A percentile compares a stretch with the other conserved stretches of the same genome.
phyloP scores from a whole-genome alignment of 2,797 vertebrate genomes.

The Sylvia borin region DNA sequence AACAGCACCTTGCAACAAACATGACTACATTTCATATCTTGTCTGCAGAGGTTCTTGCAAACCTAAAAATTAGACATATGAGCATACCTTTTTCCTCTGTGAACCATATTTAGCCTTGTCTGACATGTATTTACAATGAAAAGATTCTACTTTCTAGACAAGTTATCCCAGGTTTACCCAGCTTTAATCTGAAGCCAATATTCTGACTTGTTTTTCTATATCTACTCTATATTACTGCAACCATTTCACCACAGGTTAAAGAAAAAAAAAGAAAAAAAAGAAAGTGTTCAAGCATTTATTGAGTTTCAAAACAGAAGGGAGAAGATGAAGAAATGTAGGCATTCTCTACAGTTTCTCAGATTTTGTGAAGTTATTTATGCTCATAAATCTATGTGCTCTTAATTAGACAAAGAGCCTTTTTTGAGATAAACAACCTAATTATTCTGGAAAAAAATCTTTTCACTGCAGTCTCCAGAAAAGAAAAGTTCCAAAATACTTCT shows the following conservation, averaged over 20 bases:
- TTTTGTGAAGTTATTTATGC: neutral
- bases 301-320: neutral
- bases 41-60: neutral
- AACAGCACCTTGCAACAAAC: neutral
- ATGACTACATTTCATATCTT: neutral
- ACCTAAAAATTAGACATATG: neutral
- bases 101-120: neutral
- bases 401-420: neutral
- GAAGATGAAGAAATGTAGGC: neutral
- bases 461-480: neutral
- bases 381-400: neutral
- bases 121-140: neutral
- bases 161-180: neutral
- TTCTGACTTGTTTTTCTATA: neutral
- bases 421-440: neutral
- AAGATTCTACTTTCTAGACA: neutral
- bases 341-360: neutral
- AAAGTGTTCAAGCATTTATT: neutral
- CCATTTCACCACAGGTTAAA: neutral
- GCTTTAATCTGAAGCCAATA: slow-evolving; percentile 49
- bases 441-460: neutral
- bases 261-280: too few relatives aligned
- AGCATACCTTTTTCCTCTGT: neutral
- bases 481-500: neutral
- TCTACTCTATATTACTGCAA: neutral